Evolutionary conservation across 2,797 vertebrate genomes (phyloP).

Genomic region (Rachycentron canadum): DNA sequence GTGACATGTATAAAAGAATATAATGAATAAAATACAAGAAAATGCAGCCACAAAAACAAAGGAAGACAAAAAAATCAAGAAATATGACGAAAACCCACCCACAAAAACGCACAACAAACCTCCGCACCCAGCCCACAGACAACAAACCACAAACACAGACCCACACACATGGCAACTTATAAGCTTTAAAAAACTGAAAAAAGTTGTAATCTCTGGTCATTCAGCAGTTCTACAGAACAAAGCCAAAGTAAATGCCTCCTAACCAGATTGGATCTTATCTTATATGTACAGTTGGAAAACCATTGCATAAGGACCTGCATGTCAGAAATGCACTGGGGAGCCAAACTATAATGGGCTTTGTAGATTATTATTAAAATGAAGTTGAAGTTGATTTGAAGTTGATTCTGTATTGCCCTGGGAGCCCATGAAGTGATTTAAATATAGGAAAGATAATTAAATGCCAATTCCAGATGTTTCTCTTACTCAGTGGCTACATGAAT

Average conservation of each 20-base stretch:
- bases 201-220: conserved; percentile 4
- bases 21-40: conserved; percentile 27
- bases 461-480: conserved; percentile 10
- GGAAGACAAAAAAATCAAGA: neutral
- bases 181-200: neutral
- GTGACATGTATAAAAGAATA: conserved; percentile 11
- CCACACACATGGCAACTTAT: neutral
- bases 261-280: neutral
- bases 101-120: conserved; percentile 24
- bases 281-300: neutral
- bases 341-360: conserved; percentile 8
- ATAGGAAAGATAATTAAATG: conserved; percentile 8
- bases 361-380: conserved; percentile 10
- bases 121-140: conserved; percentile 23
- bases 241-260: conserved; percentile 8
- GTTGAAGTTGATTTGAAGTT: conserved; percentile 28
- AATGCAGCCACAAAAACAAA: conserved; percentile 29
- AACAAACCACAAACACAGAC: conserved; percentile 3
- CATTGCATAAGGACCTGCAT: neutral
- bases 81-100: conserved; percentile 19
- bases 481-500: neutral
- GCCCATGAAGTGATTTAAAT: neutral
- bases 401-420: conserved; percentile 12
- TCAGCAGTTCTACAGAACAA: neutral
- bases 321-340: neutral